Evolutionary conservation across 2,797 vertebrate genomes (phyloP).

Genomic region (Hybognathus amarus): DNA sequence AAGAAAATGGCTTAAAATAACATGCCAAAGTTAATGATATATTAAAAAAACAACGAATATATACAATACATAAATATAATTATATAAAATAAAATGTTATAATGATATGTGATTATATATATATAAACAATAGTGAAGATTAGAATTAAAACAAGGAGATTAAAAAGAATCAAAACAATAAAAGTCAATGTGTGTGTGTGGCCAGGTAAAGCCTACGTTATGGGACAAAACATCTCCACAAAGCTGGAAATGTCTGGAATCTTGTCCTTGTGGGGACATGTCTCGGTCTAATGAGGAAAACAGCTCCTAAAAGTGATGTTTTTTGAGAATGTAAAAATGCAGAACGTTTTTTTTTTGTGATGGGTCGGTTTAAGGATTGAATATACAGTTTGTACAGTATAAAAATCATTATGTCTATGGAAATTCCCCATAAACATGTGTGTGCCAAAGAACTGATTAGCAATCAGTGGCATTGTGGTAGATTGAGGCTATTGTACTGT

Average conservation of each 20-base stretch:
- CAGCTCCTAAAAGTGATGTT: neutral
- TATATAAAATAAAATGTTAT: neutral
- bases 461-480: conserved; percentile 80
- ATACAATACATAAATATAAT: neutral
- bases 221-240: too few relatives aligned
- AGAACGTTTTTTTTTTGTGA: neutral
- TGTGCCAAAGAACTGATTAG: conserved; percentile 71
- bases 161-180: neutral
- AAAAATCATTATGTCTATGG: neutral
- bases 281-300: neutral
- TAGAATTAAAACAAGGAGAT: too few relatives aligned
- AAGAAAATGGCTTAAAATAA: neutral
- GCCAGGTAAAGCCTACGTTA: neutral
- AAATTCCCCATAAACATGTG: neutral
- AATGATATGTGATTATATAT: neutral
- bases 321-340: neutral
- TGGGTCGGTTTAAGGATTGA: neutral
- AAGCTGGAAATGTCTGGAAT: neutral
- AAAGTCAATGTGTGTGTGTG: conserved; percentile 35
- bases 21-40: neutral
- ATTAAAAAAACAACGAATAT: neutral
- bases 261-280: neutral
- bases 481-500: conserved; percentile 57
- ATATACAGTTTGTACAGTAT: neutral
- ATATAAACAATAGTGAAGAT: too few relatives aligned